phyloP scores from a whole-genome alignment of 2,113 vertebrate genomes.

The Dascyllus trimaculatus region DNA sequence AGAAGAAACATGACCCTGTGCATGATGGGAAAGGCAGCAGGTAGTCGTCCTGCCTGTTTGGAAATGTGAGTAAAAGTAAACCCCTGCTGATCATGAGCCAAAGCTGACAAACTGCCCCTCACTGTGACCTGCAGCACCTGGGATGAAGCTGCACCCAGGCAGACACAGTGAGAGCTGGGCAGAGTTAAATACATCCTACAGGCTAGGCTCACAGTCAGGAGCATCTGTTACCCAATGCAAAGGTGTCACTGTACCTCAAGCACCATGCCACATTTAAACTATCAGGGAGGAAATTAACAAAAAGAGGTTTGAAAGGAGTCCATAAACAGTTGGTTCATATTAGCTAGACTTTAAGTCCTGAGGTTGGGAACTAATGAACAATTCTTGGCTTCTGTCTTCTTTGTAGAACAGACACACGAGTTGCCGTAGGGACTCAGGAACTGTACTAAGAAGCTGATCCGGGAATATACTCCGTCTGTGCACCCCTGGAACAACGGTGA shows the following conservation, averaged over 20 bases:
- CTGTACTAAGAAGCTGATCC: background rate
- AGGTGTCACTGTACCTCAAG: background rate
- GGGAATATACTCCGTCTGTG: background rate
- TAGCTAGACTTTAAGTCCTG: background rate
- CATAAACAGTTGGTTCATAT: background rate
- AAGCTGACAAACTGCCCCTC: conserved; percentile 31
- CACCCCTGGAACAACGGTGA: too few relatives aligned
- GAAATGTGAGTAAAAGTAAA: conserved; percentile 26
- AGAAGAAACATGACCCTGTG: conserved; percentile 32
- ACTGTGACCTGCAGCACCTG: conserved; percentile 9
- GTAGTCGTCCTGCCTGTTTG: conserved; percentile 13
- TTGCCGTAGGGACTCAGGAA: background rate
- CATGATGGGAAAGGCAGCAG: conserved; percentile 15
- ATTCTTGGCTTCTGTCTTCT: too few relatives aligned
- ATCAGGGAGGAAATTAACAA: background rate
- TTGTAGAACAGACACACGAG: background rate
- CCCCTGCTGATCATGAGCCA: conserved; percentile 17
- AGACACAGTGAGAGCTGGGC: background rate
- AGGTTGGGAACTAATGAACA: background rate
- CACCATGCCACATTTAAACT: background rate
- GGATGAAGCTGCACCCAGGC: background rate
- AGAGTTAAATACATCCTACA: background rate
- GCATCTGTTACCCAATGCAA: background rate
- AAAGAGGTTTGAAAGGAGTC: background rate
- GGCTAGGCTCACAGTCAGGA: background rate